phyloP scores from a whole-genome alignment of 2,797 vertebrate species.

The Pantherophis alleghaniensis region DNA sequence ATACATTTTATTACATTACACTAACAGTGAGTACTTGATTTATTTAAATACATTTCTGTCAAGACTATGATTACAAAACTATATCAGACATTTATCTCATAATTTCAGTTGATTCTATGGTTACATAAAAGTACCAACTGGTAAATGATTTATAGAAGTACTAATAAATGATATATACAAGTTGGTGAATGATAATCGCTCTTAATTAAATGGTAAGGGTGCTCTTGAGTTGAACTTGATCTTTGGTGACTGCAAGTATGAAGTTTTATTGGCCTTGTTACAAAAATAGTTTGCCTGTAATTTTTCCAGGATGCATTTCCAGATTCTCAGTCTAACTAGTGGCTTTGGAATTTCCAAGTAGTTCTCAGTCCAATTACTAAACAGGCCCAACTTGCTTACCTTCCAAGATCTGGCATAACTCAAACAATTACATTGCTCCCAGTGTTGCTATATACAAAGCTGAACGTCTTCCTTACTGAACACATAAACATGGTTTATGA shows the following conservation, averaged over 20 bases:
- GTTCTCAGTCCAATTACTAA: not conserved
- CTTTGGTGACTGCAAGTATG: not conserved
- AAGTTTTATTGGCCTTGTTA: not conserved
- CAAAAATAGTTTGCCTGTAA: not conserved
- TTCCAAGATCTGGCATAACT: not conserved
- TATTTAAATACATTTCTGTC: slow-evolving; percentile 40
- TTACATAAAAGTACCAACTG: slow-evolving; percentile 5
- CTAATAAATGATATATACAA: not conserved
- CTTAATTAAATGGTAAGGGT: not conserved
- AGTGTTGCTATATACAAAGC: slow-evolving; percentile 52
- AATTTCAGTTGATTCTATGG: not conserved
- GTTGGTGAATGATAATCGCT: not conserved
- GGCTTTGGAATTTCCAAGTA: not conserved
- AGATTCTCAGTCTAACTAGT: not conserved
- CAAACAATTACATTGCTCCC: not conserved
- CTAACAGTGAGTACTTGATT: slow-evolving; percentile 38
- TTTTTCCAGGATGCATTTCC: not conserved
- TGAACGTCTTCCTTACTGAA: slow-evolving; percentile 38
- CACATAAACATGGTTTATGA: slow-evolving; percentile 22
- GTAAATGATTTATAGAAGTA: not conserved
- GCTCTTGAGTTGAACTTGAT: not conserved
- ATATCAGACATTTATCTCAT: not conserved
- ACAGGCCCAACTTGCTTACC: not conserved
- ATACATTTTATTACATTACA: slow-evolving; percentile 41
- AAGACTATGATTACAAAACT: not conserved